Base-by-base conservation (phyloP, 2,797 vertebrate genomes). In the Sebastiscus tertius region DNA sequence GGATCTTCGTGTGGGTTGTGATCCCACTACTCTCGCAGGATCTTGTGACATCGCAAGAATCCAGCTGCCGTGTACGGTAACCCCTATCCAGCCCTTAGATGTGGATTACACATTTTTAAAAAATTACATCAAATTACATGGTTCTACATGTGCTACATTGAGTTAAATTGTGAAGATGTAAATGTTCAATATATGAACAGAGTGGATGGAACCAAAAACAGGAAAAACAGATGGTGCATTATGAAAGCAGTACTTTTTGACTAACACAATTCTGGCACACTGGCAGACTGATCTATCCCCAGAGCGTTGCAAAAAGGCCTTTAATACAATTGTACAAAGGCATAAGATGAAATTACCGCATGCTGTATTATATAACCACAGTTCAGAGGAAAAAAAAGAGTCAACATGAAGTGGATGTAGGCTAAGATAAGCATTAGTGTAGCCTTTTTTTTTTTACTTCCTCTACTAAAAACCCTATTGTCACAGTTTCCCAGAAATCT, bases 151-250 rank as follows among this genome's bases (percentile, higher is more conserved):
- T n/a, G 22, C 5, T 58, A 9, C 54, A 39, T 2, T 52, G 39
- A 60, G 36, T 65, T 22, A 55, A 69, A 76, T 2, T 46, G 55
- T 33, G 6, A 58, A 26, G 16, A 52, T 58, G 20, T 16, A 65
- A 79, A 67, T 73, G 22, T 75, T 42, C 26, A 26, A 77, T 67
- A 63, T 56, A 39, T 22, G 18, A 83, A 13, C 22, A 59, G 22
- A 72, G 66, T 12, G 29, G 27, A 69, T 69, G n/a, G 36, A 58
- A 54, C 39, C 34, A 60, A 54, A 82, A 79, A 62, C 8, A 31
- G 29, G 46, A 83, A 85, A 76, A 83, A 71, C 86, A 91, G 89
- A 87, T 85, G 84, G 81, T 69, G 24, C 27, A 76, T 71, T 81
- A 66, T 87, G 16, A 82, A 75, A 77, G 33, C 39, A 54, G 56